phyloP scores from a whole-genome alignment of 2,888 invertebrate genomes.

The Gari tellinella region DNA sequence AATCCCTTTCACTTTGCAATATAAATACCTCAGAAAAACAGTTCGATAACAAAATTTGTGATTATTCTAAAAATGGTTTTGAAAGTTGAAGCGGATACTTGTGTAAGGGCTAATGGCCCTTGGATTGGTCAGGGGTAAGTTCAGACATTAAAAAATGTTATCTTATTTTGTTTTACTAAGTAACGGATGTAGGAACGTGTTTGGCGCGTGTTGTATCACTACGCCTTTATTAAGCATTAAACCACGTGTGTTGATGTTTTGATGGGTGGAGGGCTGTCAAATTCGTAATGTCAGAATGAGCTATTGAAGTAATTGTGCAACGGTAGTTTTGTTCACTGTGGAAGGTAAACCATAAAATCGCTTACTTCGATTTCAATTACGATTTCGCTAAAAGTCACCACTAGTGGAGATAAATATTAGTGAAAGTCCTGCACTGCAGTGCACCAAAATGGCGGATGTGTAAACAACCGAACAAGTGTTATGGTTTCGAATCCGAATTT shows the following conservation, averaged over 20 bases:
- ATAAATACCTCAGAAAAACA: constrained; percentile 57
- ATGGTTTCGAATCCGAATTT: no score
- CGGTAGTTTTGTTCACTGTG: no score
- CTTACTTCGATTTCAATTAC: no score
- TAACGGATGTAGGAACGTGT: constrained; percentile 19
- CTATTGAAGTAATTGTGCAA: no score
- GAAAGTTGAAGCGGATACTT: constrained; percentile 58
- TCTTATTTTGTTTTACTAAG: neutral
- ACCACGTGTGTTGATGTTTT: constrained; percentile 49
- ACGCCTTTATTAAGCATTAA: constrained; percentile 30
- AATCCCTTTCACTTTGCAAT: constrained; percentile 50
- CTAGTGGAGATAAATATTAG: no score
- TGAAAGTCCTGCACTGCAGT: no score
- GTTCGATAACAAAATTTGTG: constrained; percentile 39
- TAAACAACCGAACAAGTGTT: no score
- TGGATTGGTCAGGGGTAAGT: constrained; percentile 63
- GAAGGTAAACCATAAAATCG: no score
- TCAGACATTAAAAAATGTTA: neutral
- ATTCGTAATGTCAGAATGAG: no score
- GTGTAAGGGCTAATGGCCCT: constrained; percentile 36
- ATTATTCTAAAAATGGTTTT: constrained; percentile 51
- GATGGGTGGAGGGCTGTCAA: neutral
- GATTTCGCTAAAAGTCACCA: no score
- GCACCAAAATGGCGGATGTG: no score
- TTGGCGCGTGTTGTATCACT: constrained; percentile 55